Evolutionary conservation across 1,140 invertebrate genomes (phyloP), one percentile per base, ranked within the genome.

Genomic region (Yoshiicerus persimilis): DNA sequence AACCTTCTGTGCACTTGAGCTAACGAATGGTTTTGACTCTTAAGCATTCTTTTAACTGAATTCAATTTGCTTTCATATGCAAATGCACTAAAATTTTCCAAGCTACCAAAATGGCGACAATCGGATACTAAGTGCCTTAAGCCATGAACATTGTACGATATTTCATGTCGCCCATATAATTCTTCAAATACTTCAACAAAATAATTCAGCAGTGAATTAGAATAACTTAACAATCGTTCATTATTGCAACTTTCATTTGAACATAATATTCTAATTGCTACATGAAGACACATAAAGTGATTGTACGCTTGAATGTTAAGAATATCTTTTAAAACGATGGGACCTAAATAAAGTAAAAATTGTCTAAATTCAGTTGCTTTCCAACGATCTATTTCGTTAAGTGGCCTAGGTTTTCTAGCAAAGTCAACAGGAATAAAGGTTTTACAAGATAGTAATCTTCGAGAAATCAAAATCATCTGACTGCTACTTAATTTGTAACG

Each of bases 321-420:
- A 83, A 91, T 89, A 39, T 90, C 84, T 88, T 90, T 91, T 36
- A 93, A 90, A 75, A 92, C 91, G 16, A 92, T 86, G 47, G 92
- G 91, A 9, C 93, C 93, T 27, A 91, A 92, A 90, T 94, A 94
- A 1, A 93, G 87, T 27, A 94, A 86, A 91, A 93, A 93, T 75
- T 92, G 89, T 25, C 93, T 88, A 90, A 93, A 93, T 90, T 94
- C 93, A 62, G 93, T 93, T 8, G 92, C 93, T 90, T 93, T 94
- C 93, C 93, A 94, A 27, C 91, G 80, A 8, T 91, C 89, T 56
- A 92, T 30, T 66, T 93, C 92, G 23, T 80, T 39, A 1, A 93
- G 87, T 30, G 87, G 36, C 85, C 92, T 89, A n/a, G 92, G 92
- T 87, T 92, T 92, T 87, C 93, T 86, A 62, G 85, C 70, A 92